Evolutionary conservation across 1,140 invertebrate genomes (phyloP), one percentile per base, ranked within the genome.

Genomic region (Leptoteleia sp.): DNA sequence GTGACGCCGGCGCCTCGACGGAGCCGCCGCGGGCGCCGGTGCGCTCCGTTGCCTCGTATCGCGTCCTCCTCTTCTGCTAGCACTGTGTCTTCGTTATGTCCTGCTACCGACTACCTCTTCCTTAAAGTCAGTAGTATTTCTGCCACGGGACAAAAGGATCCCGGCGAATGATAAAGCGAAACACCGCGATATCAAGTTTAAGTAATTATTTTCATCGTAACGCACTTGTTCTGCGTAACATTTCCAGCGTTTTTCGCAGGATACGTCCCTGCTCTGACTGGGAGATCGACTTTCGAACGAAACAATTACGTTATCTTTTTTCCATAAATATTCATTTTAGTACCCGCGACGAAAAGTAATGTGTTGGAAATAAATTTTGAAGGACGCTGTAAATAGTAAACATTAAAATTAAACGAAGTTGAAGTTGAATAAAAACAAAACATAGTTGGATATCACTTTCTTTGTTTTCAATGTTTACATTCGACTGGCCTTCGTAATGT

Each of bases 1-100:
- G 87, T 86, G 85, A 89, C 84, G 87, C 85, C 87, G 88, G 88
- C 88, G 88, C 87, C 88, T 88, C 87, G 85, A 82, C 86, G 88
- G 88, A 89, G 88, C 88, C 88, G 83, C 57, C 52, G 59, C 82
- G 88, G 88, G 87, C 88, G 88, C 87, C 85, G 84, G 86, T 88
- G 84, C 88, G 85, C 86, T 88, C 84, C 83, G 86, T 79, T 89
- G 87, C 86, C 64, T 84, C 81, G 81, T 83, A 88, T 87, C 80
- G 57, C 61, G 67, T 83, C 76, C 79, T 81, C 73, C 71, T 81
- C 68, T 81, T 82, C 70, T 79, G 65, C 65, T 52, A 79, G 76
- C 82, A 87, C 82, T 89, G 81, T 82, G 81, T 89, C 86, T 88
- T 88, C 87, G 84, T 89, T 87, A 85, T 85, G 87, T 85, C 84